Percentiles rank a stretch among this genome's conserved stretches.
Evolutionary conservation across 1,140 invertebrate species (phyloP).

Genomic region (Cheumatopsyche charites): DNA sequence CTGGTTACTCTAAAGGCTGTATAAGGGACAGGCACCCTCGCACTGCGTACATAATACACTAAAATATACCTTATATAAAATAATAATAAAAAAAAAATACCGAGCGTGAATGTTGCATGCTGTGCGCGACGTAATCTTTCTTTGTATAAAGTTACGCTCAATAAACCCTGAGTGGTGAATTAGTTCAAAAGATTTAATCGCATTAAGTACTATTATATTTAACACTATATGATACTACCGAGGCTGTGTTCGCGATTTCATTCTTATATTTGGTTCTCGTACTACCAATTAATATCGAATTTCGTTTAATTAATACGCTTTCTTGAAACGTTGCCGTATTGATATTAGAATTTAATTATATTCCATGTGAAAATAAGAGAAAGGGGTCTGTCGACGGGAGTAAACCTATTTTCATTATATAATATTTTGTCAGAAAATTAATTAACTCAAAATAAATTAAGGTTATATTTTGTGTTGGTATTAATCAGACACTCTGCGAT

Average conservation of each 20-base stretch:
- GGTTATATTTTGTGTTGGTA: not conserved
- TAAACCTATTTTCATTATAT: not conserved
- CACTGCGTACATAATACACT: not conserved
- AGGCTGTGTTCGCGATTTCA: not conserved
- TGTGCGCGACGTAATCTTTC: constrained; percentile 16
- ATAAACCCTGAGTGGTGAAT: constrained; percentile 20
- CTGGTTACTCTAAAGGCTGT: not conserved
- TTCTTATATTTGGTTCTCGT: not conserved
- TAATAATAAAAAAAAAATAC: not conserved
- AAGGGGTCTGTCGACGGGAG: not conserved
- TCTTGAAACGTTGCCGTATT: not conserved
- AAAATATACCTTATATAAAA: not conserved
- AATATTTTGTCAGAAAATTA: not conserved
- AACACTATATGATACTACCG: not conserved
- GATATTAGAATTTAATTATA: constrained; percentile 23
- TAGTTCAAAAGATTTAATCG: constrained; percentile 16
- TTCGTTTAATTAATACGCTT: constrained; percentile 11
- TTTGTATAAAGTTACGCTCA: constrained; percentile 27
- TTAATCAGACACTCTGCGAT: constrained; percentile 1
- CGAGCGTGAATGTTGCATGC: constrained; percentile 21
- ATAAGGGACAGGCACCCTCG: not conserved
- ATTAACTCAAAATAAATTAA: constrained; percentile 8
- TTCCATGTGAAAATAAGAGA: constrained; percentile 1
- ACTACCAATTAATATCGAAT: constrained; percentile 19
- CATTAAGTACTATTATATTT: constrained; percentile 4